Percentiles rank a stretch among this genome's conserved stretches.
Evolutionary conservation across 2,113 vertebrate genomes (phyloP).

Genomic region (Colistium nudipinnis): DNA sequence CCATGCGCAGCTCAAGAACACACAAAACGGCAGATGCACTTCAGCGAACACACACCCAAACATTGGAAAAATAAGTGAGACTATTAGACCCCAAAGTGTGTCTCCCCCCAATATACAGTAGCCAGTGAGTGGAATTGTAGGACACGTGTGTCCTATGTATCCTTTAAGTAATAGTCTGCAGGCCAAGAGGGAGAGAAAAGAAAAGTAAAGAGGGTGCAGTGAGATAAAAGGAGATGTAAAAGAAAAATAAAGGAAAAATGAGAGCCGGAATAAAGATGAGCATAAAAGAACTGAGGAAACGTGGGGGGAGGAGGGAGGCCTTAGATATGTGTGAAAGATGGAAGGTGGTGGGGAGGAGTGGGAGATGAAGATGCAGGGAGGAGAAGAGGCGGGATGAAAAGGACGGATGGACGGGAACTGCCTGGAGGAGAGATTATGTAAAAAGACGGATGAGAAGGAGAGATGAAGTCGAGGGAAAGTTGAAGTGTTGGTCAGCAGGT

Average conservation of each 20-base stretch:
- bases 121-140: conserved; percentile 23
- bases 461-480: conserved; percentile 3
- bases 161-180: conserved; percentile 16
- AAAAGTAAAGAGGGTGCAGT: not conserved
- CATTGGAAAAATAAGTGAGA: not conserved
- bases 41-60: not conserved
- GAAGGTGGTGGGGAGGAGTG: not conserved
- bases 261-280: conserved; percentile 50
- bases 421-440: conserved; percentile 38
- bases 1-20: not conserved
- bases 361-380: conserved; percentile 17
- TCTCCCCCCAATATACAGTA: conserved; percentile 2
- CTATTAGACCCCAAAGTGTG: not conserved
- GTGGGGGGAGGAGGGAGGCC: not conserved
- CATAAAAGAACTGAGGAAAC: conserved; percentile 1
- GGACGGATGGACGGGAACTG: conserved; percentile 3
- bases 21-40: not conserved
- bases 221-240: conserved; percentile 32
- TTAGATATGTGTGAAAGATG: not conserved
- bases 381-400: conserved; percentile 13
- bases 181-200: conserved; percentile 30
- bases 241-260: conserved; percentile 31
- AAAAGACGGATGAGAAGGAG: not conserved
- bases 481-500: conserved; percentile 17
- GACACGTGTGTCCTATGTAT: conserved; percentile 28